phyloP scores from a whole-genome alignment of 2,888 invertebrate species.

The Aleiodes testaceus region DNA sequence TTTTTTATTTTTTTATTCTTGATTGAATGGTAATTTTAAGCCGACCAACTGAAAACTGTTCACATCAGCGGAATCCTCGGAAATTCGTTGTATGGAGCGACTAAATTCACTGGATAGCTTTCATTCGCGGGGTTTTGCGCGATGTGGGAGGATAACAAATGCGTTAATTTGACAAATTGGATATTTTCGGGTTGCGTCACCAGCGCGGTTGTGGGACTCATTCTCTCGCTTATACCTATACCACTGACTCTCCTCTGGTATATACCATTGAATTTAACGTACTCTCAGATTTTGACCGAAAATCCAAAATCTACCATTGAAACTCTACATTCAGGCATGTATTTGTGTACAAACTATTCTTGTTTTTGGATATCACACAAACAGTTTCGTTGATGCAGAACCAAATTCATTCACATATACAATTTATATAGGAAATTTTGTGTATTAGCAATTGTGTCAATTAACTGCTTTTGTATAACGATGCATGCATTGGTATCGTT shows the following conservation, averaged over 20 bases:
- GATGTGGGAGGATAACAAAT: slow-evolving; percentile 3
- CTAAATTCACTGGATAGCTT: slow-evolving; percentile 5
- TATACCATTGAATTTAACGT: slow-evolving; percentile 16
- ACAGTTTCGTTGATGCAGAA: too few species aligned
- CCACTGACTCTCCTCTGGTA: not conserved
- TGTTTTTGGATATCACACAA: too few species aligned
- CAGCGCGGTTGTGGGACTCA: not conserved
- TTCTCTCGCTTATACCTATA: not conserved
- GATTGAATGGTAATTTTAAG: too few species aligned
- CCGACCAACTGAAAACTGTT: not conserved
- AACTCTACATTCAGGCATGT: not conserved
- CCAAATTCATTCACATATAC: too few species aligned
- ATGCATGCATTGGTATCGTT: too few species aligned
- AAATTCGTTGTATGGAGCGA: not conserved
- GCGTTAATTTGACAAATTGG: slow-evolving; percentile 28
- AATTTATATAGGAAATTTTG: too few species aligned
- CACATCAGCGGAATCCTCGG: not conserved
- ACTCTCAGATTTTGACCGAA: not conserved
- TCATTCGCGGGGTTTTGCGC: slow-evolving; percentile 5
- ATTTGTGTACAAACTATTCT: too few species aligned
- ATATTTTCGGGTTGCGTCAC: slow-evolving; percentile 14
- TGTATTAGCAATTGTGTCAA: too few species aligned
- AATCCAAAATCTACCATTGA: not conserved
- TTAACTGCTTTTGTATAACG: too few species aligned
- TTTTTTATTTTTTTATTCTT: too few species aligned